Conservation (phyloP, 2,797 vertebrate species). For the Danio aesculapii region DNA sequence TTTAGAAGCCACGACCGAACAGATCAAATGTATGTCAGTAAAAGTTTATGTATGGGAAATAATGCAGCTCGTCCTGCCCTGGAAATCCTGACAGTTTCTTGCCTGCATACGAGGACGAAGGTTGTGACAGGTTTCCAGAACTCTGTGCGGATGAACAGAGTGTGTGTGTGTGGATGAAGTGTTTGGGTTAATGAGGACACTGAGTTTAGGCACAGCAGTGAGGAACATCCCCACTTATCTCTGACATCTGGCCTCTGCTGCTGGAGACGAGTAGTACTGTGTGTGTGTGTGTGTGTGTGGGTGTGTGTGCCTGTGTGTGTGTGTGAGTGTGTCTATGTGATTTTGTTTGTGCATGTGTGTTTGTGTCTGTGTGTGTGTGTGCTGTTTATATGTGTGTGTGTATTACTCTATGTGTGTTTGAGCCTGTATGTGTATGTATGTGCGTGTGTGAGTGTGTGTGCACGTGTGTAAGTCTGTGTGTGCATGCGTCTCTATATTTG, state of each 20-base stretch:
- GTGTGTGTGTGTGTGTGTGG: background rate
- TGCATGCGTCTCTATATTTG: too few relatives aligned
- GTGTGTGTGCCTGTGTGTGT: background rate
- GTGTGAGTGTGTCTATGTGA: too few relatives aligned
- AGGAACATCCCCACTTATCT: constrained; percentile 31
- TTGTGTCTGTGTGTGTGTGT: background rate
- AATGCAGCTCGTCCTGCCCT: constrained; percentile 2
- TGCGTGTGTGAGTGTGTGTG: background rate
- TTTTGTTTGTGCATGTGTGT: background rate
- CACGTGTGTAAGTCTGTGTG: too few relatives aligned
- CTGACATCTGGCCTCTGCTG: constrained; percentile 36
- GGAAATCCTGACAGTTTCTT: constrained; percentile 26
- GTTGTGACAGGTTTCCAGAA: constrained; percentile 37
- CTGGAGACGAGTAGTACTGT: background rate
- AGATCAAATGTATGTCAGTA: constrained; percentile 16
- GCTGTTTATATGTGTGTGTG: too few relatives aligned
- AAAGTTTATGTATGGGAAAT: constrained; percentile 17
- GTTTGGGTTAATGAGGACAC: constrained; percentile 33
- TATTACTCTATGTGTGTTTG: too few relatives aligned
- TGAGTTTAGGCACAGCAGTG: constrained; percentile 10
- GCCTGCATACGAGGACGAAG: constrained; percentile 1
- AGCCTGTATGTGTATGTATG: background rate
- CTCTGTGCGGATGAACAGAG: constrained; percentile 8
- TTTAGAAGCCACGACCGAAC: background rate
- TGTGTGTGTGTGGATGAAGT: background rate